Evolutionary conservation across 2,888 invertebrate species (phyloP), one percentile per base, ranked within the genome.

Genomic region (Leptogaster cylindrica): DNA sequence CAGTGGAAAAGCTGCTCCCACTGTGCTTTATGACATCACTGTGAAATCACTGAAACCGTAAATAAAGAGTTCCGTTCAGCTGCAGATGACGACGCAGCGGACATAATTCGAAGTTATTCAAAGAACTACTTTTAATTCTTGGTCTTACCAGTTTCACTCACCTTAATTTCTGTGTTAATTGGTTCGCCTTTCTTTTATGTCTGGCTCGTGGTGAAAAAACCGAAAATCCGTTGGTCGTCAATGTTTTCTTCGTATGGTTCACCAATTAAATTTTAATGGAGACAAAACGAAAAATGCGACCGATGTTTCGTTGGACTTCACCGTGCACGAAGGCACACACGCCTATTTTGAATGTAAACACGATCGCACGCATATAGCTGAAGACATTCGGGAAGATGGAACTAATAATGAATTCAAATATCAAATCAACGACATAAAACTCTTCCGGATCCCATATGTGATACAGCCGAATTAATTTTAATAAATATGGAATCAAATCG

Each of bases 11-110:
- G n/a, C n/a, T n/a, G n/a, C n/a, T n/a, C n/a, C n/a, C n/a, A n/a
- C n/a, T n/a, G n/a, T n/a, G n/a, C n/a, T n/a, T 46, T 23, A 46
- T 46, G 46, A 46, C 46, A 46, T 51, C 51, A 51, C 28, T 51
- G 28, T n/a, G 10, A 55, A 55, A 31, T 18, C 33, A 14, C 2
- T 14, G 44, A 33, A 61, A 61, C 44, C 10, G 44, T 61, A 61
- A 61, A 61, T 27, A 61, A 61, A 61, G 20, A 55, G 16, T 41
- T 41, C 36, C 36, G 55, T 36, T 55, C 23, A 18, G n/a, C 36
- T 23, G n/a, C 39, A 25, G 18, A 55, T 12, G n/a, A n/a, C n/a
- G n/a, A n/a, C n/a, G n/a, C n/a, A n/a, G n/a, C n/a, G n/a, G n/a
- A n/a, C n/a, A n/a, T n/a, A n/a, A n/a, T n/a, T n/a, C n/a, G n/a